These are phyloP conservation scores for Monochamus saltuarius DNA, from an alignment of 1,140 invertebrate genomes.

Conservation along the genomic window DNA sequence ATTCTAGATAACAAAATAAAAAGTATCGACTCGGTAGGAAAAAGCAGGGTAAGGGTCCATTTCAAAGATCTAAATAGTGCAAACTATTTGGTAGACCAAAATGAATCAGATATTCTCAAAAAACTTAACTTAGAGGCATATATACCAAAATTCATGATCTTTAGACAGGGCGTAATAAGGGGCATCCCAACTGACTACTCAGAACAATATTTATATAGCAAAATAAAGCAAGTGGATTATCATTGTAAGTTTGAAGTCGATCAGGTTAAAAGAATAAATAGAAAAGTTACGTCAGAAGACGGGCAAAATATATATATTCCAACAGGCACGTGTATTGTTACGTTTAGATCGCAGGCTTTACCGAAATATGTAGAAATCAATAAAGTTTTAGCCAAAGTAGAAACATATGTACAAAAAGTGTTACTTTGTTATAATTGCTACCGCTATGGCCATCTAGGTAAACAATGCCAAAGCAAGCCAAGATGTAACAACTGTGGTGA, in stretches of 20 bases:
- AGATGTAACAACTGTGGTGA: neutral
- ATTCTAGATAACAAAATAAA: neutral
- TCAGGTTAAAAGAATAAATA: neutral
- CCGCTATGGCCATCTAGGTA: too few species aligned
- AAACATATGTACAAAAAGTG: neutral
- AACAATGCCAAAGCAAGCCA: neutral
- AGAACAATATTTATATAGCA: neutral
- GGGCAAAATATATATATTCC: too few species aligned
- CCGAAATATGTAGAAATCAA: too few species aligned
- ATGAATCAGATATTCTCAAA: neutral
- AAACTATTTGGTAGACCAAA: slow-evolving; percentile 4
- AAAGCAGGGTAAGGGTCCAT: neutral
- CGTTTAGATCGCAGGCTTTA: too few species aligned
- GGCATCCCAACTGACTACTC: neutral
- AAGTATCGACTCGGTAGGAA: neutral
- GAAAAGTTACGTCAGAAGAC: neutral
- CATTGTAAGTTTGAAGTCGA: slow-evolving; percentile 4
- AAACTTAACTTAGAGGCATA: slow-evolving; percentile 4
- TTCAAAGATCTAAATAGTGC: neutral
- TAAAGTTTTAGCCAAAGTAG: too few species aligned
- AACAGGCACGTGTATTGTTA: too few species aligned
- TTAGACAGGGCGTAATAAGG: neutral
- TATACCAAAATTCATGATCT: slow-evolving; percentile 1
- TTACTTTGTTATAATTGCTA: neutral
- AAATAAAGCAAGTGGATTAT: neutral